Base-by-base conservation (phyloP, 2,888 invertebrate genomes). In the Sesia apiformis region DNA sequence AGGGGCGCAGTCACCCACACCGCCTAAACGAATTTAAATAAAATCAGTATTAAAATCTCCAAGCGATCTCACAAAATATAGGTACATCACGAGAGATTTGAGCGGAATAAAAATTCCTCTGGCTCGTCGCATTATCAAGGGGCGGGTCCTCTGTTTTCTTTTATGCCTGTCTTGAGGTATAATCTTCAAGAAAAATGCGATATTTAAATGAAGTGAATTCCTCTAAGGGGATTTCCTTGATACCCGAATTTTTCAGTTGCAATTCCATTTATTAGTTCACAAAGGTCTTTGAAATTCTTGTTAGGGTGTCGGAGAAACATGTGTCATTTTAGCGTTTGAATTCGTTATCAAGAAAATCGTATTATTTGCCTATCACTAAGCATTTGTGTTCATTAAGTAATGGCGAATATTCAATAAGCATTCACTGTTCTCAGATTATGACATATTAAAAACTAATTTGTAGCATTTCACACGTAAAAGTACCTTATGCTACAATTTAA, bases 131-230 rank as follows among this genome's bases (percentile, higher is more conserved):
- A 83, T 87, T 88, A 88, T 85, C 84, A 81, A 81, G 81, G 86
- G 87, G 84, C 76, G 81, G 23, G 73, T 67, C 79, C 81, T 74
- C 86, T 88, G 87, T 88, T 87, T 89, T 87, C 86, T 85, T 90
- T 90, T 89, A 90, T 88, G 80, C 87, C 85, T 86, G 87, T 86
- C 88, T 86, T 87, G 84, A 85, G 83, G 85, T 87, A 90, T 90
- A 90, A 90, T 90, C 90, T 89, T 87, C 80, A 80, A 83, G 86
- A 90, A 90, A 89, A 90, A 90, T 88, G 88, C 83, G 84, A 89
- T 90, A 88, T 88, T 90, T 87, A 89, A 89, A 89, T 89, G 86
- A 89, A 85, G 84, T 74, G 74, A 86, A 89, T 89, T 89, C 88
- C 78, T 73, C 66, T 65, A 74, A 78, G 78, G 81, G 78, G 79